Percentiles rank a stretch among this genome's conserved stretches.
Conservation (phyloP, 2,113 vertebrate genomes). For the Syngnathus floridae region DNA sequence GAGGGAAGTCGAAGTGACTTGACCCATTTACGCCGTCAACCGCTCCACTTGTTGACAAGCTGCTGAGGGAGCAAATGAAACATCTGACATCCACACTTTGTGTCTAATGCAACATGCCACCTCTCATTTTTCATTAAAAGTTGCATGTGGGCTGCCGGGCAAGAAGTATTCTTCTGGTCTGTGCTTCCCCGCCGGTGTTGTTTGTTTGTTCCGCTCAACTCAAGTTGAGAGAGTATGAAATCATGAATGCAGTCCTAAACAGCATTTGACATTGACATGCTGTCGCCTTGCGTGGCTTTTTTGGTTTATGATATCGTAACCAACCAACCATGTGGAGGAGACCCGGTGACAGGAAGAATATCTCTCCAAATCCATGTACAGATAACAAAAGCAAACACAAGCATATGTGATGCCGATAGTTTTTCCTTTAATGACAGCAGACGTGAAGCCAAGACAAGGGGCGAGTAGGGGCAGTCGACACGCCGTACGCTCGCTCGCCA, state of each 20-base stretch:
- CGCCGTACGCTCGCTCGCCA: conserved; percentile 35
- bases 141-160: neutral
- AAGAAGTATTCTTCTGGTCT: neutral
- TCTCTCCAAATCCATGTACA: neutral
- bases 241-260: neutral
- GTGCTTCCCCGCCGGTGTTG: neutral
- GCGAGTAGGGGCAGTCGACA: conserved; percentile 24
- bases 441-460: conserved; percentile 2
- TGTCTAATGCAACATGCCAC: conserved; percentile 13
- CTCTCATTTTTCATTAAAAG: conserved; percentile 20
- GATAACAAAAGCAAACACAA: neutral
- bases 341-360: neutral
- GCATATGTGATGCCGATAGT: neutral
- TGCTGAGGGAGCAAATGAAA: conserved; percentile 21
- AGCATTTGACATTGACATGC: neutral
- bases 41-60: conserved; percentile 39
- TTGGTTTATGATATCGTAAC: neutral
- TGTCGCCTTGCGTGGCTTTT: neutral
- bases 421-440: neutral
- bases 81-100: conserved; percentile 20
- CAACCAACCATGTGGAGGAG: neutral
- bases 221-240: neutral
- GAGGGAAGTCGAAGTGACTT: conserved; percentile 6
- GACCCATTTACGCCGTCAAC: conserved; percentile 17
- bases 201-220: neutral